These are phyloP conservation scores for Phenganax subtilis DNA, from an alignment of 92 coral and sea anemone genomes.

Conservation along the genomic window DNA sequence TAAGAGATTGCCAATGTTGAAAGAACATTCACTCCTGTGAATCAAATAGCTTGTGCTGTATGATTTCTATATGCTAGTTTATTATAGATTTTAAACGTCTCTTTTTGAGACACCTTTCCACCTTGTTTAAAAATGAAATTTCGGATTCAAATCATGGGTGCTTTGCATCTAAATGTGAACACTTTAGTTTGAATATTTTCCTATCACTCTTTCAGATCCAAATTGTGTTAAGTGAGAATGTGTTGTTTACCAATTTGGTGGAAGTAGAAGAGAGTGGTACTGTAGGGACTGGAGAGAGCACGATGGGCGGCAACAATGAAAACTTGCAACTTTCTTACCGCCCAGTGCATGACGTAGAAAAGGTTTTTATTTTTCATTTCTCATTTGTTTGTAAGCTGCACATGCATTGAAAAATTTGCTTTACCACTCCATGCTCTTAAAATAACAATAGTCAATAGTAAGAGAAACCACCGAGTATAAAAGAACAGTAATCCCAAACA, in stretches of 20 bases:
- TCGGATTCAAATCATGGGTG: too few relatives aligned
- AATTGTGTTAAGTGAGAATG: constrained; percentile 49
- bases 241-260: constrained; percentile 87
- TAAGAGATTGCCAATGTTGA: too few relatives aligned
- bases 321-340: constrained; percentile 89
- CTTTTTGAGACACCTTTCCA: not conserved
- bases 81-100: too few relatives aligned
- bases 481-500: too few relatives aligned
- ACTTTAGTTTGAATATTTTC: not conserved
- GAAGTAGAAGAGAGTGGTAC: constrained; percentile 72
- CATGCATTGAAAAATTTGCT: too few relatives aligned
- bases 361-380: constrained; percentile 51
- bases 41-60: too few relatives aligned
- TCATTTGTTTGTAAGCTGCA: not conserved
- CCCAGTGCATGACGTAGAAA: constrained; percentile 70
- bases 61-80: too few relatives aligned
- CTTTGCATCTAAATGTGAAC: not conserved
- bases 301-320: constrained; percentile 77
- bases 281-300: constrained; percentile 73
- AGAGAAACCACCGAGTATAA: too few relatives aligned
- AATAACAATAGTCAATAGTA: too few relatives aligned
- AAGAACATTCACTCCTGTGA: too few relatives aligned
- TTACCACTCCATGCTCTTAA: too few relatives aligned
- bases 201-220: constrained; percentile 4
- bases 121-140: not conserved